Evolutionary conservation across 2,888 invertebrate species (phyloP).

Genomic region (Phania funesta): DNA sequence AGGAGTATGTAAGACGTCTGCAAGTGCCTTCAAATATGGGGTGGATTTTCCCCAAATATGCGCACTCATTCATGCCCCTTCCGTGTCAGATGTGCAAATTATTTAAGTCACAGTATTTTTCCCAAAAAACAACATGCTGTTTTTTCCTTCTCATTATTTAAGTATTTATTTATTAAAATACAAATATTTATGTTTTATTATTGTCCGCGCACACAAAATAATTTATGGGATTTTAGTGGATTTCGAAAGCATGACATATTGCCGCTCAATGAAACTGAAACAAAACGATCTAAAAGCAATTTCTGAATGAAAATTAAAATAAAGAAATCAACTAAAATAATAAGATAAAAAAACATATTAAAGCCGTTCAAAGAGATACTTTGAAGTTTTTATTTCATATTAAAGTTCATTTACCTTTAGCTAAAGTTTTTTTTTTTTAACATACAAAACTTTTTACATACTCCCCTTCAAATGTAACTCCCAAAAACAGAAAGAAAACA

Average conservation of each 20-base stretch:
- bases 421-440: background rate
- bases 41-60: background rate
- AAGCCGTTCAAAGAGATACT: background rate
- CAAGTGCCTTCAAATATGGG: conserved; percentile 8
- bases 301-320: background rate
- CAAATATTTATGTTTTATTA: conserved; percentile 56
- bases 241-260: conserved; percentile 36
- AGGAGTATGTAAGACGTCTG: background rate
- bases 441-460: background rate
- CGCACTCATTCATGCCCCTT: background rate
- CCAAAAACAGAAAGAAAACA: background rate
- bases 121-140: conserved; percentile 21
- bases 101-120: conserved; percentile 4
- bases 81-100: conserved; percentile 46
- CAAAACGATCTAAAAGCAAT: background rate
- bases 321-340: background rate
- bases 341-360: background rate
- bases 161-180: conserved; percentile 60
- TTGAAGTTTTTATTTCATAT: background rate
- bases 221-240: conserved; percentile 51
- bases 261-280: conserved; percentile 1
- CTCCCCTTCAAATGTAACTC: background rate
- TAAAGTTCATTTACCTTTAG: conserved; percentile 43
- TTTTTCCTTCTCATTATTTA: conserved; percentile 37
- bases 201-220: conserved; percentile 16